Percentiles rank a stretch among this genome's conserved stretches.
These are phyloP conservation scores for Erpobdella octoculata DNA, from an alignment of 2,888 invertebrate genomes.

Conservation along the genomic window DNA sequence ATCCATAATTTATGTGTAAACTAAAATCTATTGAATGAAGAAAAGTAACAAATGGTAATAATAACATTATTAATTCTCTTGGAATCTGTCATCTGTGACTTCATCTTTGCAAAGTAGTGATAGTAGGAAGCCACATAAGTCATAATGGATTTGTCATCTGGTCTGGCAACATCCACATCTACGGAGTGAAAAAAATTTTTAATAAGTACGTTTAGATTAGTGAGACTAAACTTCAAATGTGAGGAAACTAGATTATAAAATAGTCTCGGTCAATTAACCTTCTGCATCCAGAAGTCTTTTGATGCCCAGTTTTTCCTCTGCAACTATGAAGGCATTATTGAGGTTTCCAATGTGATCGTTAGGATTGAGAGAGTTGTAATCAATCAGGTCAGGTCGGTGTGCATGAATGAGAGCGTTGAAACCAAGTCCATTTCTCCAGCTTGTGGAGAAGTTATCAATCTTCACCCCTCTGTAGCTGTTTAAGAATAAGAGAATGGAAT, in stretches of 20 bases:
- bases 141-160: conserved; percentile 96
- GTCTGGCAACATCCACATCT: conserved; percentile 86
- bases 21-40: neutral
- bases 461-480: conserved; percentile 51
- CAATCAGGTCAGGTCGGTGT: conserved; percentile 84
- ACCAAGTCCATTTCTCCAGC: conserved; percentile 91
- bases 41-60: too few species aligned
- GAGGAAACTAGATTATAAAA: too few species aligned
- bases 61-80: conserved; percentile 88
- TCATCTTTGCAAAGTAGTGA: conserved; percentile 97
- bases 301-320: conserved; percentile 84
- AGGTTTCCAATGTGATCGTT: conserved; percentile 80
- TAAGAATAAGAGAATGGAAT: neutral
- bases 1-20: neutral
- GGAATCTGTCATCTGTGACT: conserved; percentile 94
- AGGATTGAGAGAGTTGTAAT: conserved; percentile 71
- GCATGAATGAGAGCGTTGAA: conserved; percentile 98
- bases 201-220: neutral
- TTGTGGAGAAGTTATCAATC: conserved; percentile 60
- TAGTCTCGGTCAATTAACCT: conserved; percentile 57
- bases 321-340: conserved; percentile 93
- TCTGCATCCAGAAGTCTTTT: conserved; percentile 82
- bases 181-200: conserved; percentile 28
- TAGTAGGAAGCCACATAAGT: conserved; percentile 98
- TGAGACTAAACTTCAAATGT: too few species aligned